Conservation (phyloP, 2,113 vertebrate species). For the Holacanthus passer region DNA sequence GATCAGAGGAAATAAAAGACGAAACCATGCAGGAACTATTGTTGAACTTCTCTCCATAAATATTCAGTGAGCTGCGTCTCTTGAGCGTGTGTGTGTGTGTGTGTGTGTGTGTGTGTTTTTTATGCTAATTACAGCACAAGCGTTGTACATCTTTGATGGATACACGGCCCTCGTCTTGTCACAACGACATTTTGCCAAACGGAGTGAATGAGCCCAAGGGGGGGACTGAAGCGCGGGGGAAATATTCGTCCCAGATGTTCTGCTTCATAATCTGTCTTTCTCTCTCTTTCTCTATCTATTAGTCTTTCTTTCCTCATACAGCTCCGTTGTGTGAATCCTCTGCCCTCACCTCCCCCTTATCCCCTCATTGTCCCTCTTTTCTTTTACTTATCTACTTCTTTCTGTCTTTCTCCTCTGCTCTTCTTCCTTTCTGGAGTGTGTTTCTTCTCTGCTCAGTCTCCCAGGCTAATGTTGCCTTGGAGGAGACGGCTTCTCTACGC, state of each 20-base stretch:
- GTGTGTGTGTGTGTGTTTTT: slow-evolving; percentile 40
- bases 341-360: slow-evolving; percentile 29
- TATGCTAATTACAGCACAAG: slow-evolving; percentile 61
- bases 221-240: not conserved
- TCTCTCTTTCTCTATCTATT: slow-evolving; percentile 1
- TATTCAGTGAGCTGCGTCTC: slow-evolving; percentile 49
- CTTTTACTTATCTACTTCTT: slow-evolving; percentile 34
- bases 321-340: slow-evolving; percentile 10
- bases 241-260: slow-evolving; percentile 52
- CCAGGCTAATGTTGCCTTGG: slow-evolving; percentile 55
- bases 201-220: slow-evolving; percentile 51
- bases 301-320: slow-evolving; percentile 2
- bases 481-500: slow-evolving; percentile 57
- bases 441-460: slow-evolving; percentile 50
- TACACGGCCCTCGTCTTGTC: slow-evolving; percentile 45
- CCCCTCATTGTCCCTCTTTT: slow-evolving; percentile 27
- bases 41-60: slow-evolving; percentile 61
- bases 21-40: slow-evolving; percentile 60
- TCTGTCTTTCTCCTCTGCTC: not conserved
- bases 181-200: slow-evolving; percentile 53
- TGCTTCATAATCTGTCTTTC: slow-evolving; percentile 30
- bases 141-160: slow-evolving; percentile 59
- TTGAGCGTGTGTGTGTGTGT: not conserved
- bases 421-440: slow-evolving; percentile 22
- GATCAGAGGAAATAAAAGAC: slow-evolving; percentile 78